These are phyloP conservation scores for Hylyphantes graminicola DNA, from an alignment of 1,140 invertebrate species.

Conservation along the genomic window DNA sequence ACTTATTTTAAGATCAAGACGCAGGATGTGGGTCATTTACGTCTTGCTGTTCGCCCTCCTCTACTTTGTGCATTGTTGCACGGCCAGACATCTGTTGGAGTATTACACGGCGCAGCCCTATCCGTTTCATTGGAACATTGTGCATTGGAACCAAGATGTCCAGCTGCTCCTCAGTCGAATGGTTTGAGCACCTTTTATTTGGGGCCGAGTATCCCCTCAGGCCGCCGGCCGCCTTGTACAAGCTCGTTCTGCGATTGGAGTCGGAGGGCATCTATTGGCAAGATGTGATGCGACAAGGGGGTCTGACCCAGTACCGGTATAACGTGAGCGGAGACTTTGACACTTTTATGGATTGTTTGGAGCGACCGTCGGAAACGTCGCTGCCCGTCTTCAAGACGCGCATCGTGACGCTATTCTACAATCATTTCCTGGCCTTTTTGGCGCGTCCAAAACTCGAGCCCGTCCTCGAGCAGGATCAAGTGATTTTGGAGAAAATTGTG, in stretches of 20 bases:
- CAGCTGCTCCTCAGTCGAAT: neutral
- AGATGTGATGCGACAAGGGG: neutral
- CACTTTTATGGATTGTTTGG: neutral
- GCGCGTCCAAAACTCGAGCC: neutral
- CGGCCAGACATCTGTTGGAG: neutral
- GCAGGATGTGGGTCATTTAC: neutral
- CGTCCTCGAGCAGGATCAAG: neutral
- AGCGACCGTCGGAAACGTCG: neutral
- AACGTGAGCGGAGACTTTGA: constrained; percentile 2
- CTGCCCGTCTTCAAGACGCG: neutral
- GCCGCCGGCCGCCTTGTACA: neutral
- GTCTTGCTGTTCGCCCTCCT: neutral
- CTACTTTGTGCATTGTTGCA: neutral
- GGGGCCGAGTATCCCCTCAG: neutral
- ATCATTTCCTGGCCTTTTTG: neutral
- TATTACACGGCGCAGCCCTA: constrained; percentile 14
- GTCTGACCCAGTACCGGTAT: neutral
- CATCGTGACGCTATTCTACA: neutral
- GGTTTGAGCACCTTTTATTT: constrained; percentile 11
- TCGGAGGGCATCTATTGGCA: too few relatives aligned
- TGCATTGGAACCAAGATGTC: constrained; percentile 38
- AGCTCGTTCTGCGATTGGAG: neutral
- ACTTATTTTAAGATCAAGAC: too few relatives aligned
- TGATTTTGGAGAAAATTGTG: neutral
- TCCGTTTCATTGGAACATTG: constrained; percentile 8